phyloP scores from a whole-genome alignment of 2,113 vertebrate genomes.

The Chionodraco myersi region DNA sequence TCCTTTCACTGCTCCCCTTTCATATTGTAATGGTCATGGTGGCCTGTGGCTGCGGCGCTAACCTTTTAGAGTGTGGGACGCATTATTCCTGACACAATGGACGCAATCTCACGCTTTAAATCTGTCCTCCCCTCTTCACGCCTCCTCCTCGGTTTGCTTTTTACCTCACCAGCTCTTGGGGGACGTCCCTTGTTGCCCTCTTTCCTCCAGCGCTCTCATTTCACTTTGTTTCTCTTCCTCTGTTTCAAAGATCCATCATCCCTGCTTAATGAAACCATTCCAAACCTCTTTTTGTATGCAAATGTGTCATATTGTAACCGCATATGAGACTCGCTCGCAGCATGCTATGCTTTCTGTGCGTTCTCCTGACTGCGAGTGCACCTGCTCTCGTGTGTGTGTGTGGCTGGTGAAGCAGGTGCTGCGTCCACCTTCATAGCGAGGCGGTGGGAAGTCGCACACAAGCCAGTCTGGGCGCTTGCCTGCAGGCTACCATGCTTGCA shows the following conservation, averaged over 20 bases:
- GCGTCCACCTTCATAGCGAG: slow-evolving; percentile 8
- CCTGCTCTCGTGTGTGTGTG: slow-evolving; percentile 37
- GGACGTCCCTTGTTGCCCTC: slow-evolving; percentile 23
- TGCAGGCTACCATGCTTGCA: too few species aligned
- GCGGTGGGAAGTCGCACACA: slow-evolving; percentile 7
- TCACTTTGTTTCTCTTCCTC: slow-evolving; percentile 50
- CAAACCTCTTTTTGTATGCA: slow-evolving; percentile 75
- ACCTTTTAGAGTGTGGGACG: slow-evolving; percentile 75
- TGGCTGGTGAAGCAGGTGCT: slow-evolving; percentile 20
- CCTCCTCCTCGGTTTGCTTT: slow-evolving; percentile 16
- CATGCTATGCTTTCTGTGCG: slow-evolving; percentile 56
- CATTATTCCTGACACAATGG: slow-evolving; percentile 77
- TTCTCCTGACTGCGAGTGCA: slow-evolving; percentile 45
- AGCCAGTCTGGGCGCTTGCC: slow-evolving; percentile 36
- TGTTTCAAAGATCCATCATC: slow-evolving; percentile 73
- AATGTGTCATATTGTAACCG: slow-evolving; percentile 79
- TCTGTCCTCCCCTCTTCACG: slow-evolving; percentile 49
- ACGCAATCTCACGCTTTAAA: slow-evolving; percentile 60
- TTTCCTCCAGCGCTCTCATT: slow-evolving; percentile 42
- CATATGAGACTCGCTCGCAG: slow-evolving; percentile 76
- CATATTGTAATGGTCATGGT: slow-evolving; percentile 80
- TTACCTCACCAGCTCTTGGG: slow-evolving; percentile 23
- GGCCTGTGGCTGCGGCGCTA: slow-evolving; percentile 62
- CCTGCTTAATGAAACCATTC: slow-evolving; percentile 78
- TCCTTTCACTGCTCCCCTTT: slow-evolving; percentile 73